Percentiles rank a stretch among this genome's conserved stretches.
Evolutionary conservation across 35 echinoderm and acorn worm species (phyloP).

Genomic region (Ophiothrix spiculata): DNA sequence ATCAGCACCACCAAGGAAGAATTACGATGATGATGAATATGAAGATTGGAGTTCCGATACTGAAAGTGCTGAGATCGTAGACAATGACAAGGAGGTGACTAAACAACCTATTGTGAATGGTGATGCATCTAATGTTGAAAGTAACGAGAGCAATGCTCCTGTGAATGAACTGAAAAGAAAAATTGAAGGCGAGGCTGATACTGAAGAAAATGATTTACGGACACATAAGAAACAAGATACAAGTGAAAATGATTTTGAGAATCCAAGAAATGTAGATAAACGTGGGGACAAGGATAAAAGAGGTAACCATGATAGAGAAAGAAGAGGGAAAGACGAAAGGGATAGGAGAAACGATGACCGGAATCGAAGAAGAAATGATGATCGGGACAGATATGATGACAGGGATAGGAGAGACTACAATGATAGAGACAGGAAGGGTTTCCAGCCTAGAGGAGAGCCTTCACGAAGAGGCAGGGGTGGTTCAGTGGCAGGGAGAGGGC

Average conservation of each 20-base stretch:
- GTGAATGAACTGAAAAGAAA: conserved; percentile 17
- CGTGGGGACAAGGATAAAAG: neutral
- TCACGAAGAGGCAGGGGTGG: conserved; percentile 80
- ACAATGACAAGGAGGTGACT: conserved; percentile 13
- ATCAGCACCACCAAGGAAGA: neutral
- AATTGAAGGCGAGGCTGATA: conserved; percentile 29
- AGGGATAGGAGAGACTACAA: neutral
- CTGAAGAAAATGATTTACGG: neutral
- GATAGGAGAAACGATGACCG: neutral
- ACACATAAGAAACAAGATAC: neutral
- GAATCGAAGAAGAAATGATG: neutral
- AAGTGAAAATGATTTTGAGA: neutral
- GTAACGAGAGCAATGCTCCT: neutral
- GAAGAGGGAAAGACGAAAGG: neutral
- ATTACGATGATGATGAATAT: conserved; percentile 60
- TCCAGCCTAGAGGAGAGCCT: conserved; percentile 75
- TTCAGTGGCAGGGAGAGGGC: conserved; percentile 18
- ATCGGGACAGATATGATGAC: conserved; percentile 8
- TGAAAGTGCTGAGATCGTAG: conserved; percentile 36
- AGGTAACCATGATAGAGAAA: conserved; percentile 13
- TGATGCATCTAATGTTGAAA: conserved; percentile 7
- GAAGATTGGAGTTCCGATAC: conserved; percentile 44
- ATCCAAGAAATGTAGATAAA: conserved; percentile 22
- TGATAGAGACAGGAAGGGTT: conserved; percentile 21
- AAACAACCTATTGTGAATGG: conserved; percentile 14